Base-by-base conservation (phyloP, 2,113 vertebrate species). In the Silurus meridionalis region DNA sequence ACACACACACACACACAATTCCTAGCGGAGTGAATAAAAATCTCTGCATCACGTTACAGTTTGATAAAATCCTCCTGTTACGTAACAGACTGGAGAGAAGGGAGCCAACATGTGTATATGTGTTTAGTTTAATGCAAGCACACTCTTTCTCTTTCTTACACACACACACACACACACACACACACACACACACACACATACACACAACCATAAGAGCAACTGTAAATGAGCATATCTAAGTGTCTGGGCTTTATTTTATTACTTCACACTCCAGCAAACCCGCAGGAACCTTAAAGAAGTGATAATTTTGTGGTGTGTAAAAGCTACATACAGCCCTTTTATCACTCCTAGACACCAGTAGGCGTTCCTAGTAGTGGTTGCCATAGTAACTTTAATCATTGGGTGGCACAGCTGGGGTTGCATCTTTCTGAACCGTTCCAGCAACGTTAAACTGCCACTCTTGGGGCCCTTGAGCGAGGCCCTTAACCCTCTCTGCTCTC, bases 1-100 rank as follows among this genome's bases (percentile, higher is more conserved):
- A 28, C n/a, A 14, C 25, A 67, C 25, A 67, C 11, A 28, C 66
- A 67, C 25, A 64, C 6, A 4, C 25, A 2, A n/a, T 67, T 13
- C 66, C 13, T 11, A 28, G 21, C 58, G 57, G 61, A 86, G 28
- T 64, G 64, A 83, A 75, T 87, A 61, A 81, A 19, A 50, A 71
- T 79, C 71, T 84, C 63, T n/a, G 57, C 84, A 80, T 71, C 84
- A 50, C 60, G 89, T 90, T 83, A 90, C 86, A 86, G 82, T 85
- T 87, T 91, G 48, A 91, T 88, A 80, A 89, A 83, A 86, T 84
- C 79, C 87, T 88, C 63, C 58, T 55, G 78, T 90, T 88, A 85
- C 66, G 80, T 87, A 90, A 87, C 81, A 3, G 23, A 77, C 23
- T 67, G 60, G 83, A 82, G 53, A 55, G 75, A 25, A 14, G 46